phyloP scores from a whole-genome alignment of 2,888 invertebrate species.

The Andrena flavipes region DNA sequence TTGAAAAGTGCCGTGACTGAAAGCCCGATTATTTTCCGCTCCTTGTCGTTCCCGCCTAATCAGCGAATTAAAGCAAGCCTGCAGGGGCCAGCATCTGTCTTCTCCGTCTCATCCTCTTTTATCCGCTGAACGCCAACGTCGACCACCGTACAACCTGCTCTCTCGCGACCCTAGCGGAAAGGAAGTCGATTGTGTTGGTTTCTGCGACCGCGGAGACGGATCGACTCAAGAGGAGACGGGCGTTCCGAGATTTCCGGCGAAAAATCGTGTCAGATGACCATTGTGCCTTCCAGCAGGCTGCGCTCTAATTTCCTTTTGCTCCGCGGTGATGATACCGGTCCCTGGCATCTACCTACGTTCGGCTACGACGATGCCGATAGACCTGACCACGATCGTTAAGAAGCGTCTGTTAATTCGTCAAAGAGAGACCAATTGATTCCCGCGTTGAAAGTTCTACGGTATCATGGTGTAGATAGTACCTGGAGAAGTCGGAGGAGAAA shows the following conservation, averaged over 20 bases:
- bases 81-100: conserved; percentile 64
- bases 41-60: conserved; percentile 80
- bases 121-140: conserved; percentile 15
- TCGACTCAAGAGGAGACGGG: conserved; percentile 42
- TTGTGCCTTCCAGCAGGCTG: conserved; percentile 46
- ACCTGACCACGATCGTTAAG: too few relatives aligned
- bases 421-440: too few relatives aligned
- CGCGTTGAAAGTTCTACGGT: too few relatives aligned
- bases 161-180: conserved; percentile 27
- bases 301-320: conserved; percentile 31
- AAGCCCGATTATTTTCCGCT: conserved; percentile 81
- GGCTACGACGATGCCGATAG: too few relatives aligned
- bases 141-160: conserved; percentile 21
- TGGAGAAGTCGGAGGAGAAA: too few relatives aligned
- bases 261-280: conserved; percentile 66
- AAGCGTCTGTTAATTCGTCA: too few relatives aligned
- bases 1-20: conserved; percentile 78
- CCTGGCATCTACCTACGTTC: too few relatives aligned
- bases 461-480: too few relatives aligned
- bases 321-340: too few relatives aligned
- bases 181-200: conserved; percentile 68
- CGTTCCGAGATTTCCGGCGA: conserved; percentile 22
- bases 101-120: conserved; percentile 24
- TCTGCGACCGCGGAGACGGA: conserved; percentile 48
- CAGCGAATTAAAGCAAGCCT: conserved; percentile 82